Base-by-base conservation (phyloP, 2,113 vertebrate species). In the Upupa epops region DNA sequence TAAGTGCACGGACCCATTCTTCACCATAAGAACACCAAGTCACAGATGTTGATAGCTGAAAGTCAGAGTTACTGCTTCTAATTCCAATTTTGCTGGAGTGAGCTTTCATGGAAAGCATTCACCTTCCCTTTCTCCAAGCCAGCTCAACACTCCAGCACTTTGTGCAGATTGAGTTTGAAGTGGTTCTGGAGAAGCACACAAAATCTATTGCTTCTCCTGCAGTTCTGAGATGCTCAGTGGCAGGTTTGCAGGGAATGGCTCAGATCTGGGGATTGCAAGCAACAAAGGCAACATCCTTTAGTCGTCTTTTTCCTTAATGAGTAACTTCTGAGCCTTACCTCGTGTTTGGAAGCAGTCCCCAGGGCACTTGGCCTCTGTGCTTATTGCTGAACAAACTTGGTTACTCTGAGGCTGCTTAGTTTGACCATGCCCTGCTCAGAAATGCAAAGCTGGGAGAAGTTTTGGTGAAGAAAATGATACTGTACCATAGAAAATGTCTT, bases 351-450 rank as follows among this genome's bases (percentile, higher is more conserved):
- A 80, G 82, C 71, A 42, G 63, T 56, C 37, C 80, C 25, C 4
- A 1, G 69, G 63, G 90, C 20, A 42, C 28, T 61, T 88, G 80
- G 61, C 52, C 40, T 92, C 76, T 14, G 69, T 24, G 34, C 31
- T 46, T 54, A 5, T 8, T 60, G 86, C 68, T 84, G 37, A 93
- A 55, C 56, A 59, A 74, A 78, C 24, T 25, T 46, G 63, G 83
- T 90, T 91, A 22, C 83, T 80, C 79, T 31, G 15, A 61, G 79
- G 75, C 68, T 93, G 76, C 63, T 69, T 42, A 2, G 22, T 74
- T 83, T 69, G 69, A 63, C 86, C 31, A 7, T 83, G 80, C 90
- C 83, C 46, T 88, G 76, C 76, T 76, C 75, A 90, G 79, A 86
- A 92, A 73, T 36, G 40, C 66, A 17, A 37, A 49, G 11, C 70